Base-by-base conservation (phyloP, 1,140 invertebrate genomes). In the Lutraria rhynchaena region DNA sequence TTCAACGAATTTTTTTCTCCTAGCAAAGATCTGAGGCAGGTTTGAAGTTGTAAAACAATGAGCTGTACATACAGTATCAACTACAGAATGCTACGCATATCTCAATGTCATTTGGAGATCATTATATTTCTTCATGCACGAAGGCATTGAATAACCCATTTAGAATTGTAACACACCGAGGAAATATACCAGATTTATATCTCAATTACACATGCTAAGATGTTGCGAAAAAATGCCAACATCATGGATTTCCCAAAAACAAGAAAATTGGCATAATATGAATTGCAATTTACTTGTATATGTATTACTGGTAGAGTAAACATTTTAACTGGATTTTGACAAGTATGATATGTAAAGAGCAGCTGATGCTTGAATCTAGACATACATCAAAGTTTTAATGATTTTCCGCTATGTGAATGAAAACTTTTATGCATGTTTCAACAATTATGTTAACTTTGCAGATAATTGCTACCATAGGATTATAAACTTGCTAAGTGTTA, bases 301-400 rank as follows among this genome's bases (percentile, higher is more conserved):
- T 63, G 63, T 67, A 29, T 77, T 49, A 58, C 46, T 24, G 60
- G 37, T 77, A 77, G 63, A 77, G 67, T 77, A 77, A 77, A 77
- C 75, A 77, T 46, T 77, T 77, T 77, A 77, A 77, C 75, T 67
- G 49, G 63, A 65, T 77, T 77, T 67, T 77, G 75, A 77, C 75
- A 77, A 44, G 58, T 46, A 55, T 77, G 75, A 77, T 77, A 67
- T 67, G 31, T n/a, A 17, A 29, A 3, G 19, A 77, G 57, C 75
- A 77, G 75, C 75, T 77, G 75, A 24, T 35, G 4, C 37, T 1
- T 13, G 24, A 37, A 41, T n/a, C 29, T 65, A 33, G 15, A 53
- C 46, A 67, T 77, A 67, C 61, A 77, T 77, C 75, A 77, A 65
- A 77, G 75, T 67, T 67, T 65, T 67, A 67, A 67, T 55, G 60